phyloP scores from a whole-genome alignment of 2,113 vertebrate genomes.

The Chiloscyllium plagiosum region DNA sequence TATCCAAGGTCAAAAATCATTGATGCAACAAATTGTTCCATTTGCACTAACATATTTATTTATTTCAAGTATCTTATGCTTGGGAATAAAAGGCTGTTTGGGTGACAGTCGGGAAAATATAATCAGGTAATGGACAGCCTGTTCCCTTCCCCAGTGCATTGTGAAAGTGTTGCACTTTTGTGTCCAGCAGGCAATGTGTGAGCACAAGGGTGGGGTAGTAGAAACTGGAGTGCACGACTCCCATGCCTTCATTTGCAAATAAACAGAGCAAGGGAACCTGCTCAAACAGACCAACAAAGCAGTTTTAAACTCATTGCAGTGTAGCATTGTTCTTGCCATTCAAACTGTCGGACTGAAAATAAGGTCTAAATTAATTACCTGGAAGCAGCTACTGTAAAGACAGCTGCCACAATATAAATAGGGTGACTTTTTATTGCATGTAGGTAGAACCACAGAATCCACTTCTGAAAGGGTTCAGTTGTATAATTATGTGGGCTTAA shows the following conservation, averaged over 20 bases:
- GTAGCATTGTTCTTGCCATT: background rate
- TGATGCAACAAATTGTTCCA: background rate
- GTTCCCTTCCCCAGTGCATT: background rate
- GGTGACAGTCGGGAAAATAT: background rate
- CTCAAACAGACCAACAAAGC: background rate
- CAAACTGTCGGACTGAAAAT: background rate
- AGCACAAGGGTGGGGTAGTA: background rate
- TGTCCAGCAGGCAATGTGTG: background rate
- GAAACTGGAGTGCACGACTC: background rate
- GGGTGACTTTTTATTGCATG: background rate
- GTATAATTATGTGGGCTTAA: background rate
- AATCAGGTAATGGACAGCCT: background rate
- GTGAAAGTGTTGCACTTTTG: background rate
- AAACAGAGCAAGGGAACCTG: background rate
- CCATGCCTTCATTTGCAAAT: background rate
- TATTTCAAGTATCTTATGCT: background rate
- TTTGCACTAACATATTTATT: background rate
- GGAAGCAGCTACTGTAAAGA: background rate
- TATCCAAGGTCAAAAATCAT: background rate
- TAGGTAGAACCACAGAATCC: background rate
- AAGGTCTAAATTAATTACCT: too few species aligned
- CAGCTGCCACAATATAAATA: background rate
- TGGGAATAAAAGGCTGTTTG: background rate
- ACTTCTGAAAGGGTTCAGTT: background rate
- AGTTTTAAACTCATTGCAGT: background rate